Conservation (phyloP, 2,113 vertebrate species). For the Podarcis raffonei region DNA sequence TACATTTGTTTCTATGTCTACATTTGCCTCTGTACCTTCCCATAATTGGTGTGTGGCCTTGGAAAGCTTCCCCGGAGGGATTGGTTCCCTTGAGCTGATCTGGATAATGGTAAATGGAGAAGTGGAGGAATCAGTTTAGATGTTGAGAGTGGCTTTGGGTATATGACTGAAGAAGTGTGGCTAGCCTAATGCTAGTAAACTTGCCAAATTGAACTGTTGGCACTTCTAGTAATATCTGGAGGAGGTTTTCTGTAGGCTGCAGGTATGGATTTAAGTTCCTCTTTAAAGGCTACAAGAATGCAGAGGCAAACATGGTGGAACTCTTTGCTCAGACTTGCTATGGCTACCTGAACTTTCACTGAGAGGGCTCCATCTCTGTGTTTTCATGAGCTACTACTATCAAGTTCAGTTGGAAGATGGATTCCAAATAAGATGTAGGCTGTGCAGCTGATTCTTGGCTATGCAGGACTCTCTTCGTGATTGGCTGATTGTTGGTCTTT, state of each 20-base stretch:
- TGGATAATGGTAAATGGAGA: neutral
- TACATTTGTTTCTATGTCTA: no score
- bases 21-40: no score
- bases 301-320: neutral
- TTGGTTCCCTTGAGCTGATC: no score
- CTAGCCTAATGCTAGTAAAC: neutral
- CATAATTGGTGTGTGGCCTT: no score
- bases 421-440: neutral
- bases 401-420: neutral
- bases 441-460: neutral
- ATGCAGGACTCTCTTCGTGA: no score
- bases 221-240: no score
- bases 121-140: neutral
- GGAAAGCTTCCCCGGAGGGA: no score
- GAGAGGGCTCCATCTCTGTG: neutral
- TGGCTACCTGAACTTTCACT: neutral
- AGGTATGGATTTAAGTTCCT: neutral
- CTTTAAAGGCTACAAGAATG: neutral
- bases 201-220: neutral
- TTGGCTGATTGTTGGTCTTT: no score
- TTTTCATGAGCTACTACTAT: neutral
- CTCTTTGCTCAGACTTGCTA: neutral
- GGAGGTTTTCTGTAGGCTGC: neutral
- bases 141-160: neutral
- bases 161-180: neutral